Conservation (phyloP, 1,140 invertebrate genomes). For the Heliconius hewitsoni region DNA sequence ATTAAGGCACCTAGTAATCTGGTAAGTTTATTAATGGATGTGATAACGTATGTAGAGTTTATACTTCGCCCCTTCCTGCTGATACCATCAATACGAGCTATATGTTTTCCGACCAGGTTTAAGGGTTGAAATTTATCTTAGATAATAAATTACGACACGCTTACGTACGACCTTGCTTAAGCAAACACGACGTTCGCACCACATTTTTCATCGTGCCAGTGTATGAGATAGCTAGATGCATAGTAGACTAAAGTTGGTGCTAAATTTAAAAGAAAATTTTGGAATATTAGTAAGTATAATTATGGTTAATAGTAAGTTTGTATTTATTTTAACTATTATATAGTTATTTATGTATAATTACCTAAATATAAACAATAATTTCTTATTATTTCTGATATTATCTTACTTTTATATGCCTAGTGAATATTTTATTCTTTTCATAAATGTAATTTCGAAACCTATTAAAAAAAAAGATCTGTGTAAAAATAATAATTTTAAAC, state of each 20-base stretch:
- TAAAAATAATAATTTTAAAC: too few species aligned
- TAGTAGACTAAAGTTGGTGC: not conserved
- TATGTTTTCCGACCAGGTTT: slow-evolving; percentile 56
- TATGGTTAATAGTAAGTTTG: too few species aligned
- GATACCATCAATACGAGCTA: slow-evolving; percentile 62
- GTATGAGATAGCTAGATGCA: slow-evolving; percentile 17
- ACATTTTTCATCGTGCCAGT: slow-evolving; percentile 59
- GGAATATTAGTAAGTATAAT: too few species aligned
- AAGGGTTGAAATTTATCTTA: slow-evolving; percentile 68
- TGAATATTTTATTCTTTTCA: too few species aligned
- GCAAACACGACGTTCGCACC: slow-evolving; percentile 69
- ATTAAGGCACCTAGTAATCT: not conserved
- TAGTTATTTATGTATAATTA: too few species aligned
- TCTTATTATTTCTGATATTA: too few species aligned
- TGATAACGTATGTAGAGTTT: slow-evolving; percentile 3
- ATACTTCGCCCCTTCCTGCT: slow-evolving; percentile 32
- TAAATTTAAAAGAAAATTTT: too few species aligned
- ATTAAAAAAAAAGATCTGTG: too few species aligned
- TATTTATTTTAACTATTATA: too few species aligned
- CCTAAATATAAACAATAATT: too few species aligned
- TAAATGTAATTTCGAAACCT: too few species aligned
- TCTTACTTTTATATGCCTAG: too few species aligned
- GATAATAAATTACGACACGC: slow-evolving; percentile 67
- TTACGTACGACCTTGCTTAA: slow-evolving; percentile 62
- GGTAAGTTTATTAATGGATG: not conserved